These are phyloP conservation scores for Scaptomyza graminum DNA, from an alignment of 1,140 invertebrate species.

Conservation along the genomic window DNA sequence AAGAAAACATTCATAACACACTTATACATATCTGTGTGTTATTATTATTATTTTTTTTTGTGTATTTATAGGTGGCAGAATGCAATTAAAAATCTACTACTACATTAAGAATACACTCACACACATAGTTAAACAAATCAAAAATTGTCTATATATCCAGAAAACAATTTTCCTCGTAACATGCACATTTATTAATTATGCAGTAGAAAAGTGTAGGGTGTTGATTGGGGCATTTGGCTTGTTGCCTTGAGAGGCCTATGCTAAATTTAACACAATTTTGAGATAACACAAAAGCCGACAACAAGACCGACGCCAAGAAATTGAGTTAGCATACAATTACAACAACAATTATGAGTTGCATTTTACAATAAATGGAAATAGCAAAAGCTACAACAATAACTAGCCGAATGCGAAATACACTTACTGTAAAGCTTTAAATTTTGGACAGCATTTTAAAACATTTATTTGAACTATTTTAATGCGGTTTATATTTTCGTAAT, in stretches of 20 bases:
- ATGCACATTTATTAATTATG: conserved; percentile 73
- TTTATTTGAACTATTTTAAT: no score
- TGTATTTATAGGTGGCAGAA: conserved; percentile 51
- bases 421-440: no score
- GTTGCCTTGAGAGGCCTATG: conserved; percentile 35
- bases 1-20: no score
- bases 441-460: no score
- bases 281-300: conserved; percentile 57
- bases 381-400: conserved; percentile 3
- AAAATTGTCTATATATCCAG: conserved; percentile 11
- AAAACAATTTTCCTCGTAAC: conserved; percentile 43
- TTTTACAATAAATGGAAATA: conserved; percentile 58
- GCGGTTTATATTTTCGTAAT: no score
- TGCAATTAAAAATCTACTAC: conserved; percentile 65
- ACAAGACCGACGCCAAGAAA: conserved; percentile 51
- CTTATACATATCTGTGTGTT: not conserved
- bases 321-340: conserved; percentile 77
- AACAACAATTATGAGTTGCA: conserved; percentile 70
- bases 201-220: conserved; percentile 24
- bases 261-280: conserved; percentile 74
- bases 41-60: conserved; percentile 56
- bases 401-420: not conserved
- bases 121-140: conserved; percentile 36
- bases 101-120: conserved; percentile 38
- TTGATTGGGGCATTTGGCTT: not conserved